phyloP scores from a whole-genome alignment of 2,113 vertebrate genomes.

The Hemicordylus capensis region DNA sequence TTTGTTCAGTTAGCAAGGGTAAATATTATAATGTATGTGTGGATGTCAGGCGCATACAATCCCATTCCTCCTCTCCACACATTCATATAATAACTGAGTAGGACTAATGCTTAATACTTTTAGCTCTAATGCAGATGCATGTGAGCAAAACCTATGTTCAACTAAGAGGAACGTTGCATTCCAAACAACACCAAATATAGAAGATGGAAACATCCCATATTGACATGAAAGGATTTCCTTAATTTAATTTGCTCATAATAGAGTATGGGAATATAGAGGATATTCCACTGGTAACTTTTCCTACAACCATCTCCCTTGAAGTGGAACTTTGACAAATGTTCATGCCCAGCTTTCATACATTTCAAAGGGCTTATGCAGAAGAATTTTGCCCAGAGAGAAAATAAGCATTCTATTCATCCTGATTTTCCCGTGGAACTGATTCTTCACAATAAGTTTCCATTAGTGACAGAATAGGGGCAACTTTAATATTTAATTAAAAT shows the following conservation, averaged over 20 bases:
- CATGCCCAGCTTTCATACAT: neutral
- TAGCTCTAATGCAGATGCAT: too few relatives aligned
- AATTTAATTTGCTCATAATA: too few relatives aligned
- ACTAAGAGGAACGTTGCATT: neutral
- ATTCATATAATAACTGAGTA: too few relatives aligned
- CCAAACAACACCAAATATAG: neutral
- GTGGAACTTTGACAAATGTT: neutral
- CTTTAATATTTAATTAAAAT: conserved; percentile 1
- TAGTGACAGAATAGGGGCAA: neutral
- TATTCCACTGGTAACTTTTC: neutral
- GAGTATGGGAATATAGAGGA: too few relatives aligned
- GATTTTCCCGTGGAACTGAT: neutral
- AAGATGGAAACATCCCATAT: neutral
- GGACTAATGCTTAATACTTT: too few relatives aligned
- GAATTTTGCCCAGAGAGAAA: neutral
- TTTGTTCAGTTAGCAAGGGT: too few relatives aligned
- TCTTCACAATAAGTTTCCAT: neutral
- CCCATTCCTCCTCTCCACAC: too few relatives aligned
- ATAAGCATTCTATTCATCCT: neutral
- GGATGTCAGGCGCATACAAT: too few relatives aligned
- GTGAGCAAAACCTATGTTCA: too few relatives aligned
- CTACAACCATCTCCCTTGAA: neutral
- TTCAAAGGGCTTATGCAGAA: neutral
- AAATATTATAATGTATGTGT: too few relatives aligned
- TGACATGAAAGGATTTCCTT: neutral